Base-by-base conservation (phyloP, 2,113 vertebrate genomes). In the Turdus rufiventris region DNA sequence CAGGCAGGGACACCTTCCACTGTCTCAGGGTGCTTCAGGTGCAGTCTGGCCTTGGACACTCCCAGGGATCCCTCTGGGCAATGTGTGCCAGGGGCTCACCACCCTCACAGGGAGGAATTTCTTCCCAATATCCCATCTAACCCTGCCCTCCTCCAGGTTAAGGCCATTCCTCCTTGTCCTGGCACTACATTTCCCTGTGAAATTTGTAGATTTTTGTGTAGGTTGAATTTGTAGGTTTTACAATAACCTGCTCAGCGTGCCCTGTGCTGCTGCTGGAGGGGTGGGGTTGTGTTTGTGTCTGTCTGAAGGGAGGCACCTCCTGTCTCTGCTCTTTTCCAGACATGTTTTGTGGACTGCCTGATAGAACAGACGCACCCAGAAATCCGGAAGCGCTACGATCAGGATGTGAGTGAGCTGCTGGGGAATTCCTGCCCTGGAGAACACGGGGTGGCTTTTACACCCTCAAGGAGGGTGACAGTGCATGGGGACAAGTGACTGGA, bases 331-430 rank as follows among this genome's bases (percentile, higher is more conserved):
- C 7, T 80, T 72, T 95, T 96, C 90, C 95, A 99, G 99, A 99
- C 99, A 0, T 99, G 99, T 90, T 99, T 99, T 88, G 99, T 99
- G 50, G 99, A 99, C 96, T 99, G 99, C 96, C 97, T 99, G 94
- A 99, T 99, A 75, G 99, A 99, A 56, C 99, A 99, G 97, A 99
- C 99, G 0, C 99, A 99, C 91, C 99, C 99, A 1, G 99, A 99
- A 73, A 99, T 99, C 97, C 98, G 99, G 68, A 99, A 99, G 79
- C 98, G 99, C 86, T 98, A 99, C 8, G 99, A 99, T 88, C 98
- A 98, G 56, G 99, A 99, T 43, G 99, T 99, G 89, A 98, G 99
- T 98, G 79, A 77, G 45, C 9, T 76, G 23, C 71, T 5, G 36
- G 29, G 14, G 5, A 12, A 0, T 67, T 65, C 45, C 57, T 58